Evolutionary conservation across 2,797 vertebrate genomes (phyloP), one percentile per base, ranked within the genome.

Genomic region (Muscicapa striata): DNA sequence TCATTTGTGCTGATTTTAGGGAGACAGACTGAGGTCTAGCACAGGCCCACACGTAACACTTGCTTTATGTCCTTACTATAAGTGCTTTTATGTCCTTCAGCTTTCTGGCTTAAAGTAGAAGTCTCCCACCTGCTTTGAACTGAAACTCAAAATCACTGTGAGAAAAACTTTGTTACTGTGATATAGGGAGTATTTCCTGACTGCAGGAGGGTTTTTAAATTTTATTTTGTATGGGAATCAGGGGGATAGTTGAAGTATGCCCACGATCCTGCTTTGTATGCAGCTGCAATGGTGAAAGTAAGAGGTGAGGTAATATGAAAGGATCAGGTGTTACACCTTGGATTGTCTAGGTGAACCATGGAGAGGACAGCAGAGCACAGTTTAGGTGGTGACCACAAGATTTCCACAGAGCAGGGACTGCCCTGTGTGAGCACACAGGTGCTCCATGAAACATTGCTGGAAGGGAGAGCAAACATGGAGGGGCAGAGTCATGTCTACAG

Each of bases 141-240:
- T 32, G 67, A 26, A 62, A 58, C 59, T 78, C 13, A 16, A 4
- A 80, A 32, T 70, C 10, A 14, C 22, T 23, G 23, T 24, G 9
- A 57, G 21, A 15, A 19, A 32, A 29, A 14, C 38, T 34, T 27
- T 63, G 19, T 74, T 70, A 3, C 1, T 13, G 41, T 67, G 49
- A 11, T 29, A 4, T 3, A 29, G 13, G 13, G 9, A 85, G n/a
- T 64, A 15, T 46, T 81, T 86, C 32, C 18, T 19, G 45, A 11
- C 38, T 61, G 45, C 14, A 16, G n/a, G 36, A 11, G 36, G 6
- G 0, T 27, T 30, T 2, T 10, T 12, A 1, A 0, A 6, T 40
- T 59, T 51, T 8, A 13, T n/a, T 59, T 48, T 6, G 1, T 54
- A 17, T 9, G n/a, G 8, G 46, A 34, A 11, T 34, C 41, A 2